Conservation (phyloP, 2,797 vertebrate species). For the Molossus alvarezi region DNA sequence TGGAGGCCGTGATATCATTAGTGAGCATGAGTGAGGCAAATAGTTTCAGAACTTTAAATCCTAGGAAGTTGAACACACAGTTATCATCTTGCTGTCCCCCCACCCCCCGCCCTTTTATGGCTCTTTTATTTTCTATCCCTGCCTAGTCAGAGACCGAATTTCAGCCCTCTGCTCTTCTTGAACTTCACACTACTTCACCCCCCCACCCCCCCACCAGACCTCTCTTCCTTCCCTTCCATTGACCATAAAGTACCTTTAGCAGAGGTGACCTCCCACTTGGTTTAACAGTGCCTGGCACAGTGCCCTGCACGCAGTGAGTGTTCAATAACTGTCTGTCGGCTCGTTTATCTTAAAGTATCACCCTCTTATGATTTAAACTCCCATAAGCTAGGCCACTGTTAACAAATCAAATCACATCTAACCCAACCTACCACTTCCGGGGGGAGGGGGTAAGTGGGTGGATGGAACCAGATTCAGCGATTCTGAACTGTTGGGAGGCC, state of each 20-base stretch:
- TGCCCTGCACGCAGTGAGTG: not conserved
- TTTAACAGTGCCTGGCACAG: not conserved
- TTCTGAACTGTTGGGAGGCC: constrained; percentile 74
- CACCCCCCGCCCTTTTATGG: not conserved
- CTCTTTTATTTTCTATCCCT: not conserved
- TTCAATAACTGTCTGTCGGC: not conserved
- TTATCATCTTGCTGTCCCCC: not conserved
- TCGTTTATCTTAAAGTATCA: constrained; percentile 21
- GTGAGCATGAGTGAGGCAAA: constrained; percentile 9
- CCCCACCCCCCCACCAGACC: accelerated
- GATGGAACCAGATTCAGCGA: constrained; percentile 74
- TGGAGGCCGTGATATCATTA: not conserved
- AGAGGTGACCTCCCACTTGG: not conserved
- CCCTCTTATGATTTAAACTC: not conserved
- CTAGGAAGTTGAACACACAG: constrained; percentile 58
- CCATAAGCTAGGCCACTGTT: constrained; percentile 44
- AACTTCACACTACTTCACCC: not conserved
- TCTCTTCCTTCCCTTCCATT: not conserved
- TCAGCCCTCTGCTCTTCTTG: not conserved
- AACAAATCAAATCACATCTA: constrained; percentile 72
- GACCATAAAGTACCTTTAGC: not conserved
- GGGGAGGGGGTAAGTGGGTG: constrained; percentile 75
- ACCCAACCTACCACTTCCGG: constrained; percentile 76
- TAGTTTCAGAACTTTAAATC: constrained; percentile 46
- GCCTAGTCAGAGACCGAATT: not conserved